Conservation (phyloP, 2,888 invertebrate species). For the Anagyrus pseudococci region DNA sequence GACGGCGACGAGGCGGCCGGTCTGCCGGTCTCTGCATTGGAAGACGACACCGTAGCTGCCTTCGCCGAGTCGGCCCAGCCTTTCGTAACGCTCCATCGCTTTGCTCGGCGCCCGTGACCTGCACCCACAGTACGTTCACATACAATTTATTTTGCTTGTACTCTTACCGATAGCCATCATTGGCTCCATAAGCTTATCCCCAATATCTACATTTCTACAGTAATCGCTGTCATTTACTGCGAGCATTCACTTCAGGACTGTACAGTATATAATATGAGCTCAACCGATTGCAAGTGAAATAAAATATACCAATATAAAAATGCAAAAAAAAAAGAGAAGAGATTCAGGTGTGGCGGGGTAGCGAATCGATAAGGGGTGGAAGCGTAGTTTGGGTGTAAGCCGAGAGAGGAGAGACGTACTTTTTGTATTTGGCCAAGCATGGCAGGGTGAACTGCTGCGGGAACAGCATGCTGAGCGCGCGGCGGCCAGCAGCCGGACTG, state of each 20-base stretch:
- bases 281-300: too few relatives aligned
- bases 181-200: not conserved
- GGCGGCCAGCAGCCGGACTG: conserved; percentile 40
- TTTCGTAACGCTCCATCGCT: conserved; percentile 94
- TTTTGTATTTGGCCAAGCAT: conserved; percentile 58
- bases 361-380: too few relatives aligned
- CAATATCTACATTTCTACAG: not conserved
- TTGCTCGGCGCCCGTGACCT: conserved; percentile 85
- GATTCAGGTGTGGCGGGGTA: too few relatives aligned
- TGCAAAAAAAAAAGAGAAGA: too few relatives aligned
- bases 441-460: conserved; percentile 55
- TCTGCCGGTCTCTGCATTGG: conserved; percentile 94
- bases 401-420: conserved; percentile 47
- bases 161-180: not conserved
- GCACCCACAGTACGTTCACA: conserved; percentile 43
- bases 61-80: conserved; percentile 92
- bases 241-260: too few relatives aligned
- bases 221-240: too few relatives aligned
- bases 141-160: conserved; percentile 16
- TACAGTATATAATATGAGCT: too few relatives aligned
- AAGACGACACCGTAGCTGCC: conserved; percentile 96
- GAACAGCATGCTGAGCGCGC: conserved; percentile 52
- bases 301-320: too few relatives aligned
- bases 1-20: conserved; percentile 92
- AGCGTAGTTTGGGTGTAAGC: not conserved